These are phyloP conservation scores for Saxicola maurus DNA, from an alignment of 2,797 vertebrate genomes.

Conservation along the genomic window DNA sequence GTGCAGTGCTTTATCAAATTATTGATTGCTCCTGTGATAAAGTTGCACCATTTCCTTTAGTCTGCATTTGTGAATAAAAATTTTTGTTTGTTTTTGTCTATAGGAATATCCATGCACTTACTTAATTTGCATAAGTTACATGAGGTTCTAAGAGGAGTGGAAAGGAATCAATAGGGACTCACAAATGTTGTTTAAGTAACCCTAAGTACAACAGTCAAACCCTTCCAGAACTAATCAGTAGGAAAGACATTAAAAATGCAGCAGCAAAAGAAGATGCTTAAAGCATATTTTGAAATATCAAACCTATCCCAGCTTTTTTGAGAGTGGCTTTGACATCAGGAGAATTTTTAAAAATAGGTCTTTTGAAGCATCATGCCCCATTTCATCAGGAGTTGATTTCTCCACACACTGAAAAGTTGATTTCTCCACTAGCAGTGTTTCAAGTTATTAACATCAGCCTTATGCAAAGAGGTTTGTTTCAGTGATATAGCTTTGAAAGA, in stretches of 20 bases:
- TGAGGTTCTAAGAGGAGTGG: not conserved
- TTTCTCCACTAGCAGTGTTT: not conserved
- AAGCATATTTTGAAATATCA: not conserved
- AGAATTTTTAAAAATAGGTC: not conserved
- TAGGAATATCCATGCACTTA: not conserved
- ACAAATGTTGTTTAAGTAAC: not conserved
- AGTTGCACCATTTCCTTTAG: not conserved
- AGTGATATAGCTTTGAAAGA: not conserved
- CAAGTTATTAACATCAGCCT: not conserved
- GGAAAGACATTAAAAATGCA: not conserved
- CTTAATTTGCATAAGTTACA: not conserved
- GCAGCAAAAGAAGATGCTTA: not conserved
- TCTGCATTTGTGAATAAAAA: not conserved
- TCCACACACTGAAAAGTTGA: not conserved
- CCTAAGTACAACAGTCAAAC: not conserved
- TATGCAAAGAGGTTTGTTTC: not conserved
- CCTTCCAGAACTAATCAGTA: not conserved
- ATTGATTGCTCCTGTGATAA: not conserved
- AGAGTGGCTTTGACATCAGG: not conserved
- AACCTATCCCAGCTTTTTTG: not conserved
- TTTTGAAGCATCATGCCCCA: not conserved
- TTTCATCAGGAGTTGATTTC: not conserved
- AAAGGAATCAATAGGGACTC: not conserved
- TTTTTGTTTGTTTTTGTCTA: not conserved
- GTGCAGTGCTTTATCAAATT: not conserved